Base-by-base conservation (phyloP, 2,888 invertebrate genomes). In the Caenorhabditis japonica region DNA sequence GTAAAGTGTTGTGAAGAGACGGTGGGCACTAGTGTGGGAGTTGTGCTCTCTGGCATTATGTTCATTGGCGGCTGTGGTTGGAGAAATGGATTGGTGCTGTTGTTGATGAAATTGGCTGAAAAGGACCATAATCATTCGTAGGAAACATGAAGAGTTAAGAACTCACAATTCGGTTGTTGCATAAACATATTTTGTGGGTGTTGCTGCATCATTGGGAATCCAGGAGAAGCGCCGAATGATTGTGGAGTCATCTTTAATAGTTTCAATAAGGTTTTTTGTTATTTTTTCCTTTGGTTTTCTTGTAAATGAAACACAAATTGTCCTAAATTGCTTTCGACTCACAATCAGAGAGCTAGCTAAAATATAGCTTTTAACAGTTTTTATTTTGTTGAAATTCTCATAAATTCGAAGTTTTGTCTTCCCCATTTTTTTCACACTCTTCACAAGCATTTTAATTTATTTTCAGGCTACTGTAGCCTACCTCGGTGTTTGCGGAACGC, bases 171-270 rank as follows among this genome's bases (percentile, higher is more conserved):
- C 25, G 64, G 64, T 56, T 64, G 64, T 49, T 64, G 64, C 64
- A 64, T 64, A 55, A 64, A 64, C 27, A 64, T 55, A 41, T 56
- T 64, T 53, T 64, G 64, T 47, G 59, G 66, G 10, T 66, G 68
- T 12, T 52, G 69, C 25, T 69, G 69, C 69, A 68, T 68, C 68
- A 68, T 51, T 23, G 51, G 58, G 52, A 52, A 68, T 2, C 60
- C 55, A 8, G 60, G 56, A 27, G 60, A 38, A 8, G 38, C 33
- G 33, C 59, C 55, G 27, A 68, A 68, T 15, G 62, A 46, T 21
- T 59, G 66, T 7, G 60, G 60, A 13, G 66, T 47, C 73, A 73
- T 73, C 73, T n/a, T n/a, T n/a, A n/a, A n/a, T n/a, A n/a, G n/a
- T n/a, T n/a, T n/a, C n/a, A n/a, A n/a, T n/a, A n/a, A n/a, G n/a